Evolutionary conservation across 2,888 invertebrate genomes (phyloP), one percentile per base, ranked within the genome.

Genomic region (Hemaris fuciformis): DNA sequence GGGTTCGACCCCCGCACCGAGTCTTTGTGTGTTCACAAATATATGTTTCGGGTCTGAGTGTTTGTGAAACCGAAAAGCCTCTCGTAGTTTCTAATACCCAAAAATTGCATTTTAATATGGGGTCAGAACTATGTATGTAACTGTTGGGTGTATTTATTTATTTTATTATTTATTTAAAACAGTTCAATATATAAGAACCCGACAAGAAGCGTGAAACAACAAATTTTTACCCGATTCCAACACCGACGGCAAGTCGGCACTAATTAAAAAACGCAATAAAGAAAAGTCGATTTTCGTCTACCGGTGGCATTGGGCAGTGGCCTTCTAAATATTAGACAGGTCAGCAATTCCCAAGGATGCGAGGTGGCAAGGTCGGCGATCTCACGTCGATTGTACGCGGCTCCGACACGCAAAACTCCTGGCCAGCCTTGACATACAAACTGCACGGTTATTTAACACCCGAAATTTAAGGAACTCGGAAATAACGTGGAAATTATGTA

Each of bases 391-490:
- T 91, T 90, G 60, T 59, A 68, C 74, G 75, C 74, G 77, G 71
- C 71, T 65, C 71, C 65, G 77, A 80, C 91, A 91, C 91, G 91
- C 92, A 88, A 91, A 91, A 87, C 87, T 85, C 79, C 83, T 79
- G 74, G 77, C 72, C 84, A 83, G 82, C 91, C 91, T 92, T 92
- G 91, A 89, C 91, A 91, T 87, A 91, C 80, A 87, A 91, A 87
- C 81, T 85, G 84, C 84, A 73, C 75, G 76, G n/a, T n/a, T n/a
- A 75, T 79, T 78, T 78, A 73, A 75, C 74, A 80, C 76, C 80
- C 79, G 64, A 81, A 89, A 88, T 83, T 85, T 88, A 31, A 18
- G 18, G 53, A 38, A 38, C 38, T 38, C 38, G 38, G 38, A 38
- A 38, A 38, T 38, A n/a, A 10, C n/a, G 38, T 13, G 38, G 38